Conservation (phyloP, 1,140 invertebrate genomes). For the Colletes gigas region DNA sequence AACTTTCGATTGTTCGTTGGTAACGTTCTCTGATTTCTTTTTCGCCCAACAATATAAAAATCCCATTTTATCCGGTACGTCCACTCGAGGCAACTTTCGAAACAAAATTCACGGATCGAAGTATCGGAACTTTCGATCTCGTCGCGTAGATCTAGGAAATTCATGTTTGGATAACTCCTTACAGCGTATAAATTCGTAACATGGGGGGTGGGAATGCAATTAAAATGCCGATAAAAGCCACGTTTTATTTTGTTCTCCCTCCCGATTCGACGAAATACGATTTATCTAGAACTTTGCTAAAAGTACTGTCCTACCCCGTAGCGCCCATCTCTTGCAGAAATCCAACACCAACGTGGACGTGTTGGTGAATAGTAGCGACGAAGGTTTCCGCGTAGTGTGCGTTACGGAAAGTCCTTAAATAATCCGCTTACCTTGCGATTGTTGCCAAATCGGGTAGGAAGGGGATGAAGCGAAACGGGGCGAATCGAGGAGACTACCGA, state of each 20-base stretch:
- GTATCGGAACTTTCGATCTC: too few relatives aligned
- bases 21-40: too few relatives aligned
- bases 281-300: slow-evolving; percentile 30
- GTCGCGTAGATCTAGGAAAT: neutral
- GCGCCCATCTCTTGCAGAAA: neutral
- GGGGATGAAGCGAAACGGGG: slow-evolving; percentile 1
- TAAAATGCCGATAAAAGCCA: slow-evolving; percentile 31
- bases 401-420: slow-evolving; percentile 46
- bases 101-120: too few relatives aligned
- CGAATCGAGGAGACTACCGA: neutral
- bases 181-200: neutral
- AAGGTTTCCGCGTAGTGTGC: slow-evolving; percentile 21
- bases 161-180: slow-evolving; percentile 2
- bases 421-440: slow-evolving; percentile 53
- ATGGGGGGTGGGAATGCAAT: neutral
- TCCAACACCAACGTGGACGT: neutral
- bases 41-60: too few relatives aligned
- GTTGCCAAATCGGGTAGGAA: slow-evolving; percentile 36
- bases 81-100: too few relatives aligned
- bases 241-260: slow-evolving; percentile 19
- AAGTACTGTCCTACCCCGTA: neutral
- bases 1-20: too few relatives aligned
- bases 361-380: slow-evolving; percentile 18
- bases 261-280: slow-evolving; percentile 29
- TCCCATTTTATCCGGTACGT: too few relatives aligned